Conservation (phyloP, 1,140 invertebrate species). For the Portunus trituberculatus region DNA sequence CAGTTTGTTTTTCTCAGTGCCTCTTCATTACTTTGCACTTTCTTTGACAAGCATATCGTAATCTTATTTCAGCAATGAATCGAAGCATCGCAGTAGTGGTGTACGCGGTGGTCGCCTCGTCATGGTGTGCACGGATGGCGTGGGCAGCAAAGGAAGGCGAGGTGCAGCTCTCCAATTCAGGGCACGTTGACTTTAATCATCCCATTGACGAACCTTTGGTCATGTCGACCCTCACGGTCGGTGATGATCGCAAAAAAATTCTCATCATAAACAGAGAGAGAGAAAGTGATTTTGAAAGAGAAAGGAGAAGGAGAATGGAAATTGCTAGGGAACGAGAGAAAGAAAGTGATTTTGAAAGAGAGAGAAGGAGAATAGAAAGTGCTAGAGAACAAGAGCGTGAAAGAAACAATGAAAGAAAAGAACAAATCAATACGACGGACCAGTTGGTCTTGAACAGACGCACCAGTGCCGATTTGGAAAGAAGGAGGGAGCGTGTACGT, state of each 20-base stretch:
- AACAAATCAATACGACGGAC: neutral
- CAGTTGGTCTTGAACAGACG: neutral
- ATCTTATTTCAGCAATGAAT: neutral
- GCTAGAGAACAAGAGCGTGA: neutral
- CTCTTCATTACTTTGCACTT: neutral
- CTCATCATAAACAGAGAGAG: neutral
- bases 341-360: neutral
- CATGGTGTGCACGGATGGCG: neutral
- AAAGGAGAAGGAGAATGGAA: neutral
- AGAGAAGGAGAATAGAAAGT: conserved; percentile 31
- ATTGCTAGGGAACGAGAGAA: neutral
- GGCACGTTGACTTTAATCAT: neutral
- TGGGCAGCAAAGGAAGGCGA: neutral
- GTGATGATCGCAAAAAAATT: neutral
- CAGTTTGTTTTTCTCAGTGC: neutral
- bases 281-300: neutral
- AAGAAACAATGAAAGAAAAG: neutral
- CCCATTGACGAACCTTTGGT: conserved; percentile 26
- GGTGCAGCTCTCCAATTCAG: neutral
- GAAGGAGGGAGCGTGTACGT: neutral
- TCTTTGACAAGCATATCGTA: neutral
- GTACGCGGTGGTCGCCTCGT: neutral
- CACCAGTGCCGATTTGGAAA: neutral
- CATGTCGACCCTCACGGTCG: neutral
- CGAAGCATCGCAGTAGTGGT: neutral